phyloP scores from a whole-genome alignment of 2,113 vertebrate species.

The Leiothrix lutea region DNA sequence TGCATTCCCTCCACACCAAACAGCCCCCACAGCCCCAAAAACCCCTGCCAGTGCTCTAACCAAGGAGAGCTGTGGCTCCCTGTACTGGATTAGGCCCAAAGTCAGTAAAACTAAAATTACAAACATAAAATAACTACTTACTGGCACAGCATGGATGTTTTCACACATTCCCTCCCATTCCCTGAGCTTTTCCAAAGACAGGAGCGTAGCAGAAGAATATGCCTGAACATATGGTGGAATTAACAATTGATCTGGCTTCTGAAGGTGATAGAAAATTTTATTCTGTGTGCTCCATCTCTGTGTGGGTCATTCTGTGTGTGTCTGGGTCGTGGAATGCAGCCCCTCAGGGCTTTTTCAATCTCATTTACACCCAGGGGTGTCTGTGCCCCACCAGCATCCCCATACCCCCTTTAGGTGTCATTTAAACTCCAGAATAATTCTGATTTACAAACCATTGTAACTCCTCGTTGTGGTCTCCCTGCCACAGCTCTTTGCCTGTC shows the following conservation, averaged over 20 bases:
- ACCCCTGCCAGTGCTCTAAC: not conserved
- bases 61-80: not conserved
- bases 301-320: not conserved
- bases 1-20: not conserved
- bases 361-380: not conserved
- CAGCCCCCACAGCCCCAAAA: not conserved
- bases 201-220: conserved; percentile 31
- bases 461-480: not conserved
- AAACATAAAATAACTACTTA: conserved; percentile 61
- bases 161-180: conserved; percentile 45
- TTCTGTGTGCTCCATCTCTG: not conserved
- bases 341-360: not conserved
- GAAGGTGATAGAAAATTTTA: conserved; percentile 2
- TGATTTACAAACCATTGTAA: not conserved
- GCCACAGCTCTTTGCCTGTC: not conserved
- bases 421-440: not conserved
- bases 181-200: not conserved
- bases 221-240: conserved; percentile 46
- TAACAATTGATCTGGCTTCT: conserved; percentile 3
- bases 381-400: not conserved
- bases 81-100: conserved; percentile 3
- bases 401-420: not conserved
- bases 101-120: conserved; percentile 62
- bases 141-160: conserved; percentile 58
- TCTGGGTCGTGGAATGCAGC: not conserved